A percentile compares a stretch with the other conserved stretches of the same genome.
These are phyloP conservation scores for Aramus guarauna DNA, from an alignment of 2,113 vertebrate species.

Conservation along the genomic window DNA sequence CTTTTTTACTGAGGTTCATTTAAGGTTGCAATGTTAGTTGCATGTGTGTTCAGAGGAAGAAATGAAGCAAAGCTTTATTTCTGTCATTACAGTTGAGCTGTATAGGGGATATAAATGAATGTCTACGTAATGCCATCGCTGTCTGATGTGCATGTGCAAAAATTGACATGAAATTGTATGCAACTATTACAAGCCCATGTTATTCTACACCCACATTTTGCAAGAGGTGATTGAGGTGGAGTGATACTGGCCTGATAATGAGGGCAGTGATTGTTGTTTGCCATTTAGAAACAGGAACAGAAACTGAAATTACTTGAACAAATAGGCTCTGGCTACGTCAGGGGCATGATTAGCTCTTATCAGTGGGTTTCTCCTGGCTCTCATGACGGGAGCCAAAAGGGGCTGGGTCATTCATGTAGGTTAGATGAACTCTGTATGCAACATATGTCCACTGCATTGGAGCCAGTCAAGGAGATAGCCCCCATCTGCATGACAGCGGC, in stretches of 20 bases:
- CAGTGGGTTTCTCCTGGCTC: not conserved
- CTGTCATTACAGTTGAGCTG: not conserved
- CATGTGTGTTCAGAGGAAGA: not conserved
- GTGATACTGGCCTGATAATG: not conserved
- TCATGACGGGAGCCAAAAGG: not conserved
- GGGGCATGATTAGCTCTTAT: not conserved
- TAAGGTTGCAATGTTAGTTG: not conserved
- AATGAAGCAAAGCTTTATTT: not conserved
- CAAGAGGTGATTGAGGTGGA: not conserved
- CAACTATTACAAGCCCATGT: not conserved
- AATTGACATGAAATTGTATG: not conserved
- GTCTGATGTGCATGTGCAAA: not conserved
- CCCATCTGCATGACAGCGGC: not conserved
- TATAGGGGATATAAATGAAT: not conserved
- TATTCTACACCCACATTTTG: slow-evolving; percentile 22
- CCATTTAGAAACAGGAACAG: not conserved
- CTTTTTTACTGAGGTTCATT: not conserved
- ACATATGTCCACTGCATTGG: not conserved
- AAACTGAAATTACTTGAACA: not conserved
- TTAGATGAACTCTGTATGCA: not conserved
- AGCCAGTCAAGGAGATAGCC: not conserved
- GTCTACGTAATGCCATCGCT: not conserved
- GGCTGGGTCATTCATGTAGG: not conserved
- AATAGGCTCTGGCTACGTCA: not conserved
- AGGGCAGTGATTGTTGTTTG: not conserved